Conservation (phyloP, 2,888 invertebrate species). For the Trachelus tabidus region DNA sequence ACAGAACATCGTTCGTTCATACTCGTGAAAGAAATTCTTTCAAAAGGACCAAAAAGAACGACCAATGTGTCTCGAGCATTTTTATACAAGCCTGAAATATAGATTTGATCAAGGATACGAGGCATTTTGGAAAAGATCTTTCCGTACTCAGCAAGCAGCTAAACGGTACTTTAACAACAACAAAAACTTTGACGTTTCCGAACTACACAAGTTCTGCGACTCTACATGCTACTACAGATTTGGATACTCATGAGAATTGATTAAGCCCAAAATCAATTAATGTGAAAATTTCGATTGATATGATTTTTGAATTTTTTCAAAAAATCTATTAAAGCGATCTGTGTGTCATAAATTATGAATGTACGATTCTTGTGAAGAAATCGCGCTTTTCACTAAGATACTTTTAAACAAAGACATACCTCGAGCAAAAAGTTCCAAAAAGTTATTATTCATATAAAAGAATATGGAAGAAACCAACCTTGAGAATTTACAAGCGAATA, state of each 20-base stretch:
- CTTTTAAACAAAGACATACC: background rate
- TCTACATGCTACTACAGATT: background rate
- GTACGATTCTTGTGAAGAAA: background rate
- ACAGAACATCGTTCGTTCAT: background rate
- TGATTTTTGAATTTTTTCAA: background rate
- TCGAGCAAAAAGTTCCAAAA: background rate
- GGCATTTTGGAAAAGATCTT: conserved; percentile 7
- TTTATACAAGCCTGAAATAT: conserved; percentile 1
- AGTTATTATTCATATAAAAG: background rate
- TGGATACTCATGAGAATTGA: background rate
- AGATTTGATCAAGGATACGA: conserved; percentile 8
- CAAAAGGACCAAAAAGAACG: background rate
- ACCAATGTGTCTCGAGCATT: conserved; percentile 3
- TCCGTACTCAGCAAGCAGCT: conserved; percentile 3
- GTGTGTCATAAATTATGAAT: background rate
- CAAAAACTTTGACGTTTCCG: background rate
- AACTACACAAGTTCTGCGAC: background rate
- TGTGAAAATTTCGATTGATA: background rate
- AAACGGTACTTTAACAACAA: conserved; percentile 5
- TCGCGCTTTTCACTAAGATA: background rate
- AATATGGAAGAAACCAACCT: background rate
- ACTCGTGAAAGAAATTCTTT: background rate
- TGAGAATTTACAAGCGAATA: background rate
- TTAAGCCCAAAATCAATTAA: background rate
- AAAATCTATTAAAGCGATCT: background rate